Conservation (phyloP, 2,113 vertebrate species). For the Ageneiosus marmoratus region DNA sequence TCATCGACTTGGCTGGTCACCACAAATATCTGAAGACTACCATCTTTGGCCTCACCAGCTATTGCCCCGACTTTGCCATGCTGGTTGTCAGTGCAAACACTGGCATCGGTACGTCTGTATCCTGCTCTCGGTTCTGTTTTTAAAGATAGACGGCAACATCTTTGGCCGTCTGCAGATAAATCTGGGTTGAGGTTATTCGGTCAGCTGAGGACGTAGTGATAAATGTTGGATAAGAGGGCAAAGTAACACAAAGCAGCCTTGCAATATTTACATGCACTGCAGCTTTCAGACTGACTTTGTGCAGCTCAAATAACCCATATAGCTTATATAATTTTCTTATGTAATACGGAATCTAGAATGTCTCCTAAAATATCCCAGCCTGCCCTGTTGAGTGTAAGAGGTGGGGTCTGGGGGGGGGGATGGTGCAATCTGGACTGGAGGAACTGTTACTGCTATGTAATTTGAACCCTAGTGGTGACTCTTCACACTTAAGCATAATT, state of each 20-base stretch:
- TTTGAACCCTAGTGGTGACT: slow-evolving; percentile 12
- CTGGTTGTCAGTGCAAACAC: slow-evolving; percentile 96
- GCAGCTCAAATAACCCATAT: neutral
- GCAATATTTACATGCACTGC: neutral
- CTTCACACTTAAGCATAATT: neutral
- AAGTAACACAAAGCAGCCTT: neutral
- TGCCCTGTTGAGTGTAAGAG: neutral
- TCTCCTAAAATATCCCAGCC: slow-evolving; percentile 2
- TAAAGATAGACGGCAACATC: neutral
- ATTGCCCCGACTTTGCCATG: slow-evolving; percentile 98
- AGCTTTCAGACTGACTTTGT: neutral
- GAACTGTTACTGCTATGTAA: slow-evolving; percentile 9
- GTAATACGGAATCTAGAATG: neutral
- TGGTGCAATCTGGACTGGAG: neutral
- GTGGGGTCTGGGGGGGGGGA: neutral
- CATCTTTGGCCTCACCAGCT: slow-evolving; percentile 97
- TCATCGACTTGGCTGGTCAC: slow-evolving; percentile 97
- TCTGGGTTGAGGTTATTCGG: slow-evolving; percentile 1
- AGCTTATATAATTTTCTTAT: slow-evolving; percentile 24
- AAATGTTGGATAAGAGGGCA: slow-evolving; percentile 10
- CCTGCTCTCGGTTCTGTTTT: neutral
- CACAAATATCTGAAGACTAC: slow-evolving; percentile 98
- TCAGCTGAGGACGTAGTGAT: neutral
- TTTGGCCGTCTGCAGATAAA: neutral
- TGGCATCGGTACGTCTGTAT: slow-evolving; percentile 84